Percentiles rank a stretch among this genome's conserved stretches.
These are phyloP conservation scores for Tineola bisselliella DNA, from an alignment of 2,888 invertebrate species.

Conservation along the genomic window DNA sequence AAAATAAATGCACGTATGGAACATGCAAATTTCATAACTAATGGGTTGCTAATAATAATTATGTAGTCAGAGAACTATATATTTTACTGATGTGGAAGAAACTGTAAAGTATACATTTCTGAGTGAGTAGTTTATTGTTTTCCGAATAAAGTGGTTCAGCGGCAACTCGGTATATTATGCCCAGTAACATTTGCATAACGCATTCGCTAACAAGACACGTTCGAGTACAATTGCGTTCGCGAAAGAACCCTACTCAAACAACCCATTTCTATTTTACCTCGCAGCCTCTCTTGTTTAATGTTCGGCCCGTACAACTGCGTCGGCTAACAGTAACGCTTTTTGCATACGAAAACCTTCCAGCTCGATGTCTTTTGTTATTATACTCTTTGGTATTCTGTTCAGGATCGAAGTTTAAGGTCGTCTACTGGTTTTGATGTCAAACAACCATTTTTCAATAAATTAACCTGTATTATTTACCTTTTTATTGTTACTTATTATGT, in stretches of 20 bases:
- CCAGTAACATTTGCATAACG: constrained; percentile 47
- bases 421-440: constrained; percentile 48
- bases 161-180: constrained; percentile 11
- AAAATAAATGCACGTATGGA: neutral
- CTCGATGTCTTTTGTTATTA: constrained; percentile 53
- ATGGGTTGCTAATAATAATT: no score
- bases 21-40: neutral
- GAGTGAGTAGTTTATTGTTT: constrained; percentile 14
- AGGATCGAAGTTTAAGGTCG: constrained; percentile 54
- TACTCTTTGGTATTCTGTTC: constrained; percentile 55
- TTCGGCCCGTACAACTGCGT: constrained; percentile 63
- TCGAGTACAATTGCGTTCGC: constrained; percentile 63
- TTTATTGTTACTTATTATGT: neutral
- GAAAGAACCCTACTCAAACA: constrained; percentile 67
- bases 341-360: constrained; percentile 60
- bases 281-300: constrained; percentile 62
- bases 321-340: constrained; percentile 67
- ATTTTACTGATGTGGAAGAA: neutral
- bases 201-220: constrained; percentile 67
- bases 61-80: neutral
- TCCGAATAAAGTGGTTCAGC: constrained; percentile 12
- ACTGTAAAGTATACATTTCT: constrained; percentile 12
- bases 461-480: neutral
- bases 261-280: constrained; percentile 65
- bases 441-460: constrained; percentile 32